A percentile compares a stretch with the other conserved stretches of the same genome.
phyloP scores from a whole-genome alignment of 2,797 vertebrate species.

The Lindbergichthys nudifrons region DNA sequence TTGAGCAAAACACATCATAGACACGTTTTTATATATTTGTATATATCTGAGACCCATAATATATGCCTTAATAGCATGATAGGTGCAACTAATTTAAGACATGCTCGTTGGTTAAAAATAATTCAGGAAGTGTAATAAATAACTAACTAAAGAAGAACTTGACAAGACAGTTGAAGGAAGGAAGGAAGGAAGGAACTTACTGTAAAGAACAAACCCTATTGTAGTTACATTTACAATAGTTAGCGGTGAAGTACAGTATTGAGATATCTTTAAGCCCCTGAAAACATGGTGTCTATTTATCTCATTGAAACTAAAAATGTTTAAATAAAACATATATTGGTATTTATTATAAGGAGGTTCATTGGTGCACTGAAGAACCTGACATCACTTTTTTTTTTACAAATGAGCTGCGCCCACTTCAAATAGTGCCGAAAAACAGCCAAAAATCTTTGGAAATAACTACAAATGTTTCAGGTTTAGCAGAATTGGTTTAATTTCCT shows the following conservation, averaged over 20 bases:
- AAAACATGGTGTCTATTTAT: neutral
- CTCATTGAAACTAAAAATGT: too few species aligned
- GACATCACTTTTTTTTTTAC: neutral
- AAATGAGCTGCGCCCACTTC: neutral
- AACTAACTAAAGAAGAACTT: neutral
- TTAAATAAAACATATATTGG: too few species aligned
- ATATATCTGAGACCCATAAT: too few species aligned
- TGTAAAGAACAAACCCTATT: neutral
- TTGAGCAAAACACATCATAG: too few species aligned
- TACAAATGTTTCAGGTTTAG: neutral
- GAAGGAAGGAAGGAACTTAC: neutral
- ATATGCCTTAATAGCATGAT: too few species aligned
- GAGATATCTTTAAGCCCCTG: neutral
- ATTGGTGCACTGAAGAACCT: too few species aligned
- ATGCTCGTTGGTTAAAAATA: slow-evolving; percentile 3
- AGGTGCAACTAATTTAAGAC: too few species aligned
- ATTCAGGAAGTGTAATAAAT: neutral
- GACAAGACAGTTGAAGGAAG: neutral
- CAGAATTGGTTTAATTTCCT: too few species aligned
- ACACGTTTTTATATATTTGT: too few species aligned
- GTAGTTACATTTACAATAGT: neutral
- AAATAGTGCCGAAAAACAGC: neutral
- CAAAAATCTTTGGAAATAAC: neutral
- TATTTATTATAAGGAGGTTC: too few species aligned
- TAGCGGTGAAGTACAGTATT: too few species aligned